phyloP scores from a whole-genome alignment of 2,888 invertebrate genomes.

The Barypeithes pellucidus region DNA sequence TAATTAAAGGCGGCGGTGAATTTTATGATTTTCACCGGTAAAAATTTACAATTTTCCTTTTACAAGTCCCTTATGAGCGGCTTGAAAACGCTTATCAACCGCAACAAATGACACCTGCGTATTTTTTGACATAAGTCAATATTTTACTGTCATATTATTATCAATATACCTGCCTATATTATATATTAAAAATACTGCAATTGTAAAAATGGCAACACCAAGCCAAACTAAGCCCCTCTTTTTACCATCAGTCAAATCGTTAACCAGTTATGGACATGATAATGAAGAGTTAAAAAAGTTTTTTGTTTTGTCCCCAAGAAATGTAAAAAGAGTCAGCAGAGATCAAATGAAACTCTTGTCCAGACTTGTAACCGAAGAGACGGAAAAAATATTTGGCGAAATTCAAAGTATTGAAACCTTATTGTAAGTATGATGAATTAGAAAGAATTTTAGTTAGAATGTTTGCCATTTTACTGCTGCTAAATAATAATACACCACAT shows the following conservation, averaged over 20 bases:
- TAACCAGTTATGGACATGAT: neutral
- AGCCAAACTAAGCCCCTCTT: neutral
- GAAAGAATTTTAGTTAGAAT: too few species aligned
- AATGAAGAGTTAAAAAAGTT: constrained; percentile 9
- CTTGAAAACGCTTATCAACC: too few species aligned
- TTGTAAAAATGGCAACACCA: too few species aligned
- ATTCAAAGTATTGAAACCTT: constrained; percentile 47
- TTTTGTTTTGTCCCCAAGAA: constrained; percentile 53
- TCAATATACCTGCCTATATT: too few species aligned
- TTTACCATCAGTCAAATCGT: neutral
- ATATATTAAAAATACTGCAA: too few species aligned
- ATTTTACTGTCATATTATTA: constrained; percentile 8
- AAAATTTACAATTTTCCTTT: too few species aligned
- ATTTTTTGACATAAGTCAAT: constrained; percentile 6
- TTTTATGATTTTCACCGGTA: too few species aligned
- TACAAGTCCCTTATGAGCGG: too few species aligned
- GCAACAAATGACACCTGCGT: too few species aligned
- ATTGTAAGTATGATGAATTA: constrained; percentile 56
- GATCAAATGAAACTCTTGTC: constrained; percentile 51
- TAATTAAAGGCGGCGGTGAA: too few species aligned
- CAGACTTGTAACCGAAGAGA: constrained; percentile 48
- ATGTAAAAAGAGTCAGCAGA: constrained; percentile 52
- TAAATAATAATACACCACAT: too few species aligned
- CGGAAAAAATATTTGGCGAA: constrained; percentile 56
- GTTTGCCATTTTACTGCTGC: too few species aligned